Conservation (phyloP, 2,888 invertebrate genomes). For the Nomada hirtipes region DNA sequence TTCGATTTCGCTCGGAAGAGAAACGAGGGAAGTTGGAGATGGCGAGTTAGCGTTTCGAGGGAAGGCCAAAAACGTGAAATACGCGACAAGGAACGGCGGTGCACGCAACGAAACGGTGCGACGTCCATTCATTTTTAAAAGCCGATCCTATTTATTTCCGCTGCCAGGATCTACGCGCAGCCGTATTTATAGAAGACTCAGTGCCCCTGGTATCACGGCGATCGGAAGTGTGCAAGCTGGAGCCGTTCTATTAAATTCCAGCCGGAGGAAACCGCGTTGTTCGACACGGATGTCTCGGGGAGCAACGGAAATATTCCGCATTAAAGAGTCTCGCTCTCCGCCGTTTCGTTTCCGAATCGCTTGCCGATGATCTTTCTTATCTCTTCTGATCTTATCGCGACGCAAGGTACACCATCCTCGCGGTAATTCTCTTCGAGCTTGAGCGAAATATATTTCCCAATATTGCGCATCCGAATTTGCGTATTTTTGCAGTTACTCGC, state of each 20-base stretch:
- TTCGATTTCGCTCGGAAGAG: too few species aligned
- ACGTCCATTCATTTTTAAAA: slow-evolving; percentile 31
- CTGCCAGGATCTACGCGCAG: not conserved
- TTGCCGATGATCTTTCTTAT: not conserved
- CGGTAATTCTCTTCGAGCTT: too few species aligned
- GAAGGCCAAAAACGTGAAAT: not conserved
- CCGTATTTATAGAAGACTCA: slow-evolving; percentile 24
- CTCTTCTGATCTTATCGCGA: too few species aligned
- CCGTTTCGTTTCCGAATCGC: not conserved
- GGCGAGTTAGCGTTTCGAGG: not conserved
- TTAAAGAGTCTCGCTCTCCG: not conserved
- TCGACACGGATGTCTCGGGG: not conserved
- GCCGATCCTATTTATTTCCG: not conserved
- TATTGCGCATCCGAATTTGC: too few species aligned
- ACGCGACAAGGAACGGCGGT: too few species aligned
- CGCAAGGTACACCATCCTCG: too few species aligned
- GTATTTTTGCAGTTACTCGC: too few species aligned
- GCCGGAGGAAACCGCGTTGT: slow-evolving; percentile 6
- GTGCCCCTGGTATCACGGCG: slow-evolving; percentile 7
- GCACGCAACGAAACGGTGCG: not conserved
- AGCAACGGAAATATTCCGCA: not conserved
- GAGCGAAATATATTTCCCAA: too few species aligned
- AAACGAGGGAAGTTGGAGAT: too few species aligned
- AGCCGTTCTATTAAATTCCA: slow-evolving; percentile 19
- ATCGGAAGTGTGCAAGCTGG: slow-evolving; percentile 17